These are phyloP conservation scores for Pluvianellus socialis DNA, from an alignment of 2,113 vertebrate species.

Conservation along the genomic window DNA sequence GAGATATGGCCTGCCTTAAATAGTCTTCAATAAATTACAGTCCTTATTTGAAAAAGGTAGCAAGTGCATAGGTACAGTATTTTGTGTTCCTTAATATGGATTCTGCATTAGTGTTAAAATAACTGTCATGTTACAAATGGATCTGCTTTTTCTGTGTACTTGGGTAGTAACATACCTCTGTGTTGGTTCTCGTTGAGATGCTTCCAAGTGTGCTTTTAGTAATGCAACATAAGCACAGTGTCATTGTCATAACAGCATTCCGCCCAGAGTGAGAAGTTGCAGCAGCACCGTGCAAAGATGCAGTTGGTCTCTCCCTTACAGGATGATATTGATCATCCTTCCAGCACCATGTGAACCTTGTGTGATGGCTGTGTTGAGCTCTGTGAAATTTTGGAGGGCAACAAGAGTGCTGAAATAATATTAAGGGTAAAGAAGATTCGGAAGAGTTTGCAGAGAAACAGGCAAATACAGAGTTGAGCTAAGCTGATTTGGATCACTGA, in stretches of 20 bases:
- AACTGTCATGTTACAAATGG: background rate
- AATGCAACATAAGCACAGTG: background rate
- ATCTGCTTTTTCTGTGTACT: background rate
- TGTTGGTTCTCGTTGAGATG: background rate
- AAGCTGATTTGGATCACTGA: background rate
- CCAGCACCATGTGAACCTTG: background rate
- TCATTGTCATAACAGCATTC: slow-evolving; percentile 61
- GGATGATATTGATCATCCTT: background rate
- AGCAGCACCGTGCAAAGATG: background rate
- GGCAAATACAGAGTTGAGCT: background rate
- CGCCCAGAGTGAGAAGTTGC: background rate
- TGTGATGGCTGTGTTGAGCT: background rate
- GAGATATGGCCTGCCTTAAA: background rate
- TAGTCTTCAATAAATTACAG: background rate
- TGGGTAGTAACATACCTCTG: background rate
- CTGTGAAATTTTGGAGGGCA: background rate
- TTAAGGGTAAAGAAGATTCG: background rate
- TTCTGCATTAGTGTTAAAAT: background rate
- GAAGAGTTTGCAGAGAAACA: background rate
- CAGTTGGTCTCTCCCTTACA: background rate
- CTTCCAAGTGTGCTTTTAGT: slow-evolving; percentile 48
- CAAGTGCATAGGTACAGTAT: background rate
- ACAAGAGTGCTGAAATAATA: background rate
- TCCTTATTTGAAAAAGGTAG: background rate
- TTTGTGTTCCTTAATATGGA: background rate